phyloP scores from a whole-genome alignment of 2,113 vertebrate genomes.

The Cromileptes altivelis region DNA sequence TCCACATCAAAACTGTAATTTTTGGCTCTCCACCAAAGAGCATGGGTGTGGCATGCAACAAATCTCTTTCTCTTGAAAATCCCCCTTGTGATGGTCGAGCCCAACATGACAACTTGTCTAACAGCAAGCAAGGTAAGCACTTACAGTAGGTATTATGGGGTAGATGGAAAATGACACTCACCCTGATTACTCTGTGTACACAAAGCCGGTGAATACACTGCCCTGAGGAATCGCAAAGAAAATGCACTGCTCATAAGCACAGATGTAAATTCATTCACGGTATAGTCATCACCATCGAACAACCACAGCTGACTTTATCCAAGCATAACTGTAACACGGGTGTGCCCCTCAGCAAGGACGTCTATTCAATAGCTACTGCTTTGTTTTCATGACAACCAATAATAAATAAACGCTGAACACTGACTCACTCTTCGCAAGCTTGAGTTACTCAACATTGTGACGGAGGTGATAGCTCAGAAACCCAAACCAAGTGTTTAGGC shows the following conservation, averaged over 20 bases:
- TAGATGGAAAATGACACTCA: constrained; percentile 42
- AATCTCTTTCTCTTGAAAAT: constrained; percentile 49
- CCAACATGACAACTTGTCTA: constrained; percentile 50
- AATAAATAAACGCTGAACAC: constrained; percentile 76
- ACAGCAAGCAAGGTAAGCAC: constrained; percentile 48
- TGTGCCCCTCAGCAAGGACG: constrained; percentile 58
- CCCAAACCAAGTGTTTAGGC: constrained; percentile 45
- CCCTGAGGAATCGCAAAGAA: constrained; percentile 15
- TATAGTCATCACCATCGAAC: constrained; percentile 35
- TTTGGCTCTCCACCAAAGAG: constrained; percentile 60
- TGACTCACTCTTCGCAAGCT: constrained; percentile 64
- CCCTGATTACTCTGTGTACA: constrained; percentile 34
- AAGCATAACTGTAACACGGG: constrained; percentile 55
- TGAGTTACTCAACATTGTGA: constrained; percentile 37
- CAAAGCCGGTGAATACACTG: constrained; percentile 21
- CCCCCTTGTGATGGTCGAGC: constrained; percentile 39
- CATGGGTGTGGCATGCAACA: constrained; percentile 65
- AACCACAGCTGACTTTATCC: constrained; percentile 50
- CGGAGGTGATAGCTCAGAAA: constrained; percentile 44
- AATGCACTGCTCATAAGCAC: constrained; percentile 27
- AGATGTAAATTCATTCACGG: constrained; percentile 26
- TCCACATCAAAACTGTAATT: constrained; percentile 67
- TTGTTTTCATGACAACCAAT: constrained; percentile 84
- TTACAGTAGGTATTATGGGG: constrained; percentile 17
- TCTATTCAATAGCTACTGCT: constrained; percentile 63